Base-by-base conservation (phyloP, 2,113 vertebrate species). In the Trachemys scripta region DNA sequence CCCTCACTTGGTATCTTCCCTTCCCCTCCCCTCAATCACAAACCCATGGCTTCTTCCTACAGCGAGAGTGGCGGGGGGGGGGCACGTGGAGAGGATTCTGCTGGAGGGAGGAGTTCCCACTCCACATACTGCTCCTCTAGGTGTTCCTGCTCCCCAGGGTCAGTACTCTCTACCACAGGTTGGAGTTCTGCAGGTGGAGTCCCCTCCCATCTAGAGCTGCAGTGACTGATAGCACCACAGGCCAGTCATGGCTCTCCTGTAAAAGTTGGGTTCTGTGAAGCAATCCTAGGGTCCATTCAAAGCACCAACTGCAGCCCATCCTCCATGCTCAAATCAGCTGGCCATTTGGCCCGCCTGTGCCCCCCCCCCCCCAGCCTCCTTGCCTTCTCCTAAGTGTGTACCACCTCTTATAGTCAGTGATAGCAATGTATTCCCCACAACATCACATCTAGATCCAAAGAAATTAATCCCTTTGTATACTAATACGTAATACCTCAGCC, bases 401-500 rank as follows among this genome's bases (percentile, higher is more conserved):
- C 62, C 62, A 69, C 14, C 16, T 9, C 65, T 19, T 72, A 10
- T 72, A 38, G 19, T 8, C 35, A 38, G 35, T 38, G 35, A 8
- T n/a, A 69, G 62, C 62, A 69, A 8, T 72, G n/a, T 38, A 38
- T 72, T 72, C 19, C 20, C 35, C 20, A 72, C 65, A 72, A 22
- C 20, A 72, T 19, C 65, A 38, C 56, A 76, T 47, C 51, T 90
- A 87, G 79, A 86, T 93, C 78, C 42, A 84, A 80, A 80, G 75
- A 84, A 94, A 91, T 95, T 22, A 94, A 93, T 76, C 57, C 42
- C 22, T 75, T 95, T 8, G 2, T 87, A 45, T 95, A 86, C 56
- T 38, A 96, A 88, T 53, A 16, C 62, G 81, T 89, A 76, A 69
- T 24, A 80, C 69, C 84, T 91, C 14, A 94, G 65, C n/a, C 53